A percentile compares a stretch with the other conserved stretches of the same genome.
These are phyloP conservation scores for Arctocebus calabarensis DNA, from an alignment of 2,797 vertebrate genomes.

Conservation along the genomic window DNA sequence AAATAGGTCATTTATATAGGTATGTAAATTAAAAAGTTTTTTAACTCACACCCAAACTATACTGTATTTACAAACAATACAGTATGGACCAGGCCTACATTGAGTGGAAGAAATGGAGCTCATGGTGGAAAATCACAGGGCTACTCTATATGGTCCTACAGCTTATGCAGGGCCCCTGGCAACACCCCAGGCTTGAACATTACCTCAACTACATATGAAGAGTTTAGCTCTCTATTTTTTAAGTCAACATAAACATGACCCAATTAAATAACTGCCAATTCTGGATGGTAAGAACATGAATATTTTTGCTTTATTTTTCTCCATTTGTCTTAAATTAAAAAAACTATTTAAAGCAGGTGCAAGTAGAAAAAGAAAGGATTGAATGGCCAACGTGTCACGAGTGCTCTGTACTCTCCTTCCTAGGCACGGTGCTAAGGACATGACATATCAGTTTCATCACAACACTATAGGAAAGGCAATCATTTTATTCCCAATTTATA, in stretches of 20 bases:
- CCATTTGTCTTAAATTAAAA: not conserved
- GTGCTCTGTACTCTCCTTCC: not conserved
- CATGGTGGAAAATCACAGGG: rapidly evolving
- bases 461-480: not conserved
- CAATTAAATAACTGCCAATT: not conserved
- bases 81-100: not conserved
- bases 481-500: not conserved
- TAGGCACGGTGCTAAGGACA: not conserved
- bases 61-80: not conserved
- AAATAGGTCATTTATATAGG: not conserved
- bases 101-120: not conserved
- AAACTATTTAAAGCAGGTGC: not conserved
- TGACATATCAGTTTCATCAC: not conserved
- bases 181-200: not conserved
- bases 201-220: not conserved
- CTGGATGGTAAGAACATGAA: not conserved
- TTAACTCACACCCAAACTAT: not conserved
- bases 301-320: constrained; percentile 36
- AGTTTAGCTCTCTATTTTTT: not conserved
- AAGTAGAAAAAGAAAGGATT: not conserved
- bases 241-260: not conserved
- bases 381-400: too few relatives aligned
- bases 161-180: not conserved
- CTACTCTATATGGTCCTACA: not conserved
- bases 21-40: not conserved